Base-by-base conservation (phyloP, 2,888 invertebrate genomes). In the Phragmatobia fuliginosa region DNA sequence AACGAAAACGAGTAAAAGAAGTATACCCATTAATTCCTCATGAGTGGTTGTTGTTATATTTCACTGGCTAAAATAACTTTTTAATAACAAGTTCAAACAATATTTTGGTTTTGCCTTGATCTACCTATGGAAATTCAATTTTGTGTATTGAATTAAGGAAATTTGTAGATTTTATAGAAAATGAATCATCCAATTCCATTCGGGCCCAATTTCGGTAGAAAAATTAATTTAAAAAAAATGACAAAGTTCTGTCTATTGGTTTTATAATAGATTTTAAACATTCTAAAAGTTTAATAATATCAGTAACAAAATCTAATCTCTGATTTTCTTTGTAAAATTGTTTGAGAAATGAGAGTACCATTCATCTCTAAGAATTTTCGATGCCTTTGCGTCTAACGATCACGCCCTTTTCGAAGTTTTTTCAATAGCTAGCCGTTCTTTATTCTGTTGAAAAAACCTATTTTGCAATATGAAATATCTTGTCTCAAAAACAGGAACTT, bases 341-440 rank as follows among this genome's bases (percentile, higher is more conserved):
- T 36, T 36, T 11, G 14, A 36, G n/a, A 33, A 5, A 36, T 36
- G 11, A 36, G 36, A 36, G 8, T 18, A 49, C n/a, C 6, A n/a
- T 49, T n/a, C 49, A 49, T 11, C 52, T n/a, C 31, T 28, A 21
- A 38, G 32, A n/a, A 65, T 65, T 66, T 59, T 41, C 59, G 59
- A 59, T 38, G 56, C 32, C 66, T 66, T 66, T 45, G 28, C 38
- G 16, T 66, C 41, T 66, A 66, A 66, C 59, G 59, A 66, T 58
- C 66, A 41, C 36, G 18, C 25, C 21, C 18, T 14, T 36, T 11
- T 59, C 32, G 31, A 41, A 32, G 41, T 41, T 59, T 59, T 38
- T 21, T 31, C 8, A 62, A 45, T 45, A 62, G 33, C 52, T 36
- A 52, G 36, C 8, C n/a, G 62, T 31, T 49, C 7, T 63, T 52